Conservation (phyloP, 2,888 invertebrate species). For the Eledone cirrhosa region DNA sequence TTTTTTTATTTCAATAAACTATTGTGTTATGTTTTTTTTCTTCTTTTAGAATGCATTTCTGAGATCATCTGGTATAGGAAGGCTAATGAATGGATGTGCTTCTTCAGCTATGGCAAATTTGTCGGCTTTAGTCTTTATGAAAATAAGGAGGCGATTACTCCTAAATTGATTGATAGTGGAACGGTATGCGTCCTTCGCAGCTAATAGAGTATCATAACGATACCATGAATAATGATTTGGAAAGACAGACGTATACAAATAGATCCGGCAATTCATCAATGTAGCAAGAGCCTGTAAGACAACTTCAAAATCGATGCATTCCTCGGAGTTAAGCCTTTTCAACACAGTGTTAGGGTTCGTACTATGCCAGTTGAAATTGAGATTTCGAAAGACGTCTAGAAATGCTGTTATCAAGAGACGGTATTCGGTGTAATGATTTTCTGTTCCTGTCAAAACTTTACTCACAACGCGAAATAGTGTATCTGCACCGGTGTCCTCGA, state of each 20-base stretch:
- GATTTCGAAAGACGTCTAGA: slow-evolving; percentile 16
- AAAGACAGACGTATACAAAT: neutral
- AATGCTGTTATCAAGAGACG: neutral
- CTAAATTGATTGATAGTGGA: neutral
- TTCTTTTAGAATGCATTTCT: neutral
- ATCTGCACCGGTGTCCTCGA: neutral
- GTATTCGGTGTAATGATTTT: neutral
- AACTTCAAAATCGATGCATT: neutral
- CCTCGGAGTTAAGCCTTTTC: neutral
- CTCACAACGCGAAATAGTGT: slow-evolving; percentile 6
- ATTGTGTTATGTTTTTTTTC: too few species aligned
- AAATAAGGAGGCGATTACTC: neutral
- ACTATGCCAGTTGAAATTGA: slow-evolving; percentile 1
- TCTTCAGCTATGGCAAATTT: neutral
- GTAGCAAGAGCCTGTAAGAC: neutral
- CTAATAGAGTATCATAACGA: slow-evolving; percentile 1
- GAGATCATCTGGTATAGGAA: neutral
- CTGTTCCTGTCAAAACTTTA: neutral
- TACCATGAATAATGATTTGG: neutral
- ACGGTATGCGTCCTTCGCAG: neutral
- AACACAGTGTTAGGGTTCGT: neutral
- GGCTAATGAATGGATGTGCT: neutral
- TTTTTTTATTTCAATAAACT: too few species aligned
- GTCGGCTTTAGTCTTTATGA: neutral
- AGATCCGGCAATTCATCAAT: neutral